Evolutionary conservation across 2,113 vertebrate species (phyloP), one percentile per base, ranked within the genome.

Genomic region (Chloebia gouldiae): DNA sequence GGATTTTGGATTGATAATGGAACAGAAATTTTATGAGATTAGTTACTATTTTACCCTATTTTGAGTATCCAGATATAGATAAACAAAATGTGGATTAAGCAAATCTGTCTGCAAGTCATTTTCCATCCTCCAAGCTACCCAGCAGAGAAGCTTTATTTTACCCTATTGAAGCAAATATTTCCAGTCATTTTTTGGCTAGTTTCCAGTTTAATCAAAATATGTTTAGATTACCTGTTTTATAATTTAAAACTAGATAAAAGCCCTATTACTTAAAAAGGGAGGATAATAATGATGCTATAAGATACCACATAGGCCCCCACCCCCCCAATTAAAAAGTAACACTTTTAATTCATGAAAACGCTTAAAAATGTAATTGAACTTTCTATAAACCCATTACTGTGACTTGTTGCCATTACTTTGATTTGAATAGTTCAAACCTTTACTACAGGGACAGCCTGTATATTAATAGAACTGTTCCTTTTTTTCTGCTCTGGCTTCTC

Each of bases 361-460:
- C 54, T 90, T 79, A 49, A 88, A 96, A 90, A 79, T 73, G 17
- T 92, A 83, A 51, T 64, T 93, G 90, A 92, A 76, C 88, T 95
- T 88, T 93, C 44, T 91, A 5, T 94, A 95, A 90, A 81, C 81
- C 27, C 57, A 9, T 94, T 95, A 77, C 75, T 75, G 71, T 92
- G 77, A 90, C 60, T 94, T n/a, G n/a, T 77, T 92, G 70, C n/a
- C 60, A 35, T 81, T 86, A 75, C 61, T 92, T 83, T 81, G 73
- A 81, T 89, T 96, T 81, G 76, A 92, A 64, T 69, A 81, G 51
- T 92, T 93, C 57, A 90, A 71, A 35, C 28, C 24, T 76, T 49
- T 90, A 81, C 75, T 95, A 13, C 37, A 47, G 76, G 69, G 31
- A 80, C 37, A 81, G 49, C 39, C 71, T 69, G 25, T 90, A 33